A percentile compares a stretch with the other conserved stretches of the same genome.
Evolutionary conservation across 2,888 invertebrate species (phyloP).

Genomic region (Alentia gelatinosa): DNA sequence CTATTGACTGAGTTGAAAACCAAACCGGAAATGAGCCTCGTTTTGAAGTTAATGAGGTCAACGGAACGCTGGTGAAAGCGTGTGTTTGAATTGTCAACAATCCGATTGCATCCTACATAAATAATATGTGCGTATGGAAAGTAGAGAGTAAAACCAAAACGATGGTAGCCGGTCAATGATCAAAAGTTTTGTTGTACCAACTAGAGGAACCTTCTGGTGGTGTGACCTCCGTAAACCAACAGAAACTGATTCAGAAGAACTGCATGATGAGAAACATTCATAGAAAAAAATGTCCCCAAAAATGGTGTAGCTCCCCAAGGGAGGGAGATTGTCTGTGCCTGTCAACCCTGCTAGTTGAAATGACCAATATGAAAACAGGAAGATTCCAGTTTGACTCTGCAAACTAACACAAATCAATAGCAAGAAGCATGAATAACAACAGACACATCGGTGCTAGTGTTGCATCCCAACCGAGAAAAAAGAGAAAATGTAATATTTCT

Average conservation of each 20-base stretch:
- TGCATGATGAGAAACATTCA: background rate
- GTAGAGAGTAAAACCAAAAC: background rate
- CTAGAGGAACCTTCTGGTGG: no score
- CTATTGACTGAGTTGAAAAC: background rate
- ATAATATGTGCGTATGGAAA: background rate
- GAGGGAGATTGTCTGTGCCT: background rate
- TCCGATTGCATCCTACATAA: background rate
- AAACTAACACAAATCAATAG: background rate
- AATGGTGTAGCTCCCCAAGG: background rate
- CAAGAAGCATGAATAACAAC: no score
- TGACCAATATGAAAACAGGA: conserved; percentile 14
- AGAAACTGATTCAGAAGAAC: background rate
- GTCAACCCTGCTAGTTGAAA: background rate
- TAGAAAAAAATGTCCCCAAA: background rate
- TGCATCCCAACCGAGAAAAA: no score
- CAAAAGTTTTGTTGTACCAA: background rate
- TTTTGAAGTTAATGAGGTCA: background rate
- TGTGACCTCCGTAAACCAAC: background rate
- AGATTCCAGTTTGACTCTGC: background rate
- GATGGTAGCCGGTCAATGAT: background rate
- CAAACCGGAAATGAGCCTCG: background rate
- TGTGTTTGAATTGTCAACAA: no score
- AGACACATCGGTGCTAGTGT: no score
- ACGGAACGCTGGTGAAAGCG: no score
- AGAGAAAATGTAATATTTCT: no score